Conservation (phyloP, 2,113 vertebrate species). For the Excalfactoria chinensis region DNA sequence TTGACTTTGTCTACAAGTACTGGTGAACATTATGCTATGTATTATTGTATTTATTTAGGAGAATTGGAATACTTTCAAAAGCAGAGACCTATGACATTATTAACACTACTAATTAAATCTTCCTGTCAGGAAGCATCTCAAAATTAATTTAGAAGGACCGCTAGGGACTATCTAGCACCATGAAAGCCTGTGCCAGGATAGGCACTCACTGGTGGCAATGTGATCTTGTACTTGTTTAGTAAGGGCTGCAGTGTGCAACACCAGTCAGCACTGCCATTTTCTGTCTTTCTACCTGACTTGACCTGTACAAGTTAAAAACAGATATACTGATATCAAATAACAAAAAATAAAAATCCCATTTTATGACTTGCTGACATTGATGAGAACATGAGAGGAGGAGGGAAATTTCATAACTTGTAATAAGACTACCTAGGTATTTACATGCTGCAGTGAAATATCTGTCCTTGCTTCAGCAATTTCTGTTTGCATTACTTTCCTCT, state of each 20-base stretch:
- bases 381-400: not conserved
- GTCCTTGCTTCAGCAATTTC: not conserved
- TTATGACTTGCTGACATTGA: not conserved
- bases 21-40: not conserved
- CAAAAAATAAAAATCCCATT: not conserved
- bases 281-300: not conserved
- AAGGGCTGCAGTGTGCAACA: not conserved
- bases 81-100: slow-evolving; percentile 1
- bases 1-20: not conserved
- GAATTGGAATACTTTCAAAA: not conserved
- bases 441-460: not conserved
- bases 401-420: not conserved
- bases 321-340: not conserved
- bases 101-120: slow-evolving; percentile 17
- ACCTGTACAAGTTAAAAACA: not conserved
- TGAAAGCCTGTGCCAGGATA: not conserved
- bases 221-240: not conserved
- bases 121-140: not conserved
- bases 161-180: not conserved
- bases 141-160: not conserved
- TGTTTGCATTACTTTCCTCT: not conserved
- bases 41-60: not conserved
- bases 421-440: not conserved
- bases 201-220: not conserved
- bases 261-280: not conserved